These are phyloP conservation scores for Psephotus haematonotus DNA, from an alignment of 2,113 vertebrate species.

Conservation along the genomic window DNA sequence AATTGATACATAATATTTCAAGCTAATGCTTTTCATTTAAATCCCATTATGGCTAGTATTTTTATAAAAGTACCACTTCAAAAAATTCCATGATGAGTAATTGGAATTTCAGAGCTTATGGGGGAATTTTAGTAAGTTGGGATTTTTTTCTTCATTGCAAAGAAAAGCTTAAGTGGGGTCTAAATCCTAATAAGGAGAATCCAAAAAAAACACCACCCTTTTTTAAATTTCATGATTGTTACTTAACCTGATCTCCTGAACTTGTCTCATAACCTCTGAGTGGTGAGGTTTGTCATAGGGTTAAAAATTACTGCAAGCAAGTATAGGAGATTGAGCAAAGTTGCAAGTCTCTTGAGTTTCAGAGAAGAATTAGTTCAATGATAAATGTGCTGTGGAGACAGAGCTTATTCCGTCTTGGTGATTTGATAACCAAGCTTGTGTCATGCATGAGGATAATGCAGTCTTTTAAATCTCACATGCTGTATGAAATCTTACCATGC, in stretches of 20 bases:
- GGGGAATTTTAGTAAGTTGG: neutral
- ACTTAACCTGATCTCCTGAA: neutral
- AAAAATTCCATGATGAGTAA: neutral
- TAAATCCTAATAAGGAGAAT: neutral
- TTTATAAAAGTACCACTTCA: neutral
- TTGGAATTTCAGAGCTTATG: neutral
- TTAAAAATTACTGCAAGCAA: neutral
- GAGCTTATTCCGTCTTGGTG: neutral
- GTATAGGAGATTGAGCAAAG: neutral
- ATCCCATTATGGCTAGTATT: neutral
- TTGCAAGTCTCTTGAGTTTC: neutral
- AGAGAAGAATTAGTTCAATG: neutral
- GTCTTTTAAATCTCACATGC: neutral
- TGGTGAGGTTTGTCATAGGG: neutral
- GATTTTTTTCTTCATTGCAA: neutral
- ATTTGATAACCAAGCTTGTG: neutral
- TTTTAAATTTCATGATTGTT: neutral
- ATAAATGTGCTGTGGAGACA: neutral
- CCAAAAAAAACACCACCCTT: neutral
- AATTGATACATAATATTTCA: fast-evolving
- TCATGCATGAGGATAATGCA: neutral
- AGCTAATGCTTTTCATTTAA: neutral
- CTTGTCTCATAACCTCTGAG: neutral
- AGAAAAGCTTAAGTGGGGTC: neutral
- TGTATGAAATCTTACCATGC: neutral